Base-by-base conservation (phyloP, 2,113 vertebrate species). In the Stegastes partitus region DNA sequence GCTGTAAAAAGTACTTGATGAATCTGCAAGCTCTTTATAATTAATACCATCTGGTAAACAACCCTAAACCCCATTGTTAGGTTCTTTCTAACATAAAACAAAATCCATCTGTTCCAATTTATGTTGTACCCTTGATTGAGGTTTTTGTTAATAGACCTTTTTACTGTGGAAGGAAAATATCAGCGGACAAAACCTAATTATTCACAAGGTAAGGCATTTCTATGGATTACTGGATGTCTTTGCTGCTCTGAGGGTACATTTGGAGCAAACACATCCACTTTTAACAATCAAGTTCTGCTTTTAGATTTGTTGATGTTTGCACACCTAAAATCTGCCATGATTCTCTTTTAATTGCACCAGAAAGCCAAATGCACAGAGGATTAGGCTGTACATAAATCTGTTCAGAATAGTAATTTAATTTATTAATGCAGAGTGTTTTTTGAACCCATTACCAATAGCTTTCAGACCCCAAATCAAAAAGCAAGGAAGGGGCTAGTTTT, bases 101-200 rank as follows among this genome's bases (percentile, higher is more conserved):
- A n/a, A 62, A 74, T 62, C 54, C 79, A 79, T 56, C 61, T 79
- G 79, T 45, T 61, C 23, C n/a, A 28, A 61, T 42, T 31, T 37
- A 23, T 21, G 21, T 19, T 25, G 22, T 14, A 56, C 18, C 26
- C 45, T 77, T 18, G 1, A 47, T 19, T 50, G n/a, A n/a, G n/a
- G n/a, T 50, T 50, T 5, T 58, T 63, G 19, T 68, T 57, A 45
- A 47, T 11, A 54, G 51, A 23, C 23, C 39, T 47, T 68, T 37
- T 39, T 6, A 51, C 2, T 59, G 22, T 49, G 44, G 42, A 10
- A 12, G 23, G 26, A 62, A 23, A 42, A 16, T 31, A 18, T 42
- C 53, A 55, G 42, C 9, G 39, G 45, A 53, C 21, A 62, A 61
- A 73, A 56, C 21, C 11, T 3, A 19, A n/a, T 10, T 18, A n/a